Evolutionary conservation across 2,797 vertebrate species (phyloP).

Genomic region (Platyrinchus mystaceus): DNA sequence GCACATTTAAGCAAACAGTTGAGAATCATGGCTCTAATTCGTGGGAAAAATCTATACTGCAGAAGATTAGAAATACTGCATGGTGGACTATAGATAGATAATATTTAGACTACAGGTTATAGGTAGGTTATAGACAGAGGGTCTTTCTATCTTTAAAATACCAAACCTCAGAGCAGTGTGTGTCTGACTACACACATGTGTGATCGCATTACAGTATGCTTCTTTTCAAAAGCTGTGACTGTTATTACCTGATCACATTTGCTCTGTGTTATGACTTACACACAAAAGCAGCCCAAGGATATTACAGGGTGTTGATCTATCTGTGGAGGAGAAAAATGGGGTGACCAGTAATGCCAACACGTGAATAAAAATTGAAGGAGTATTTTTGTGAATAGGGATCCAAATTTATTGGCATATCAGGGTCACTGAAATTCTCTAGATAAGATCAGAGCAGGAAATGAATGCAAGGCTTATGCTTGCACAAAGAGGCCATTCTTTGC

Average conservation of each 20-base stretch:
- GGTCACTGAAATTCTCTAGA: constrained; percentile 45
- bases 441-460: constrained; percentile 57
- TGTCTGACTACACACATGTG: accelerated
- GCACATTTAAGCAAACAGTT: background rate
- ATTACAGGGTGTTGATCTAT: constrained; percentile 39
- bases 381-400: background rate
- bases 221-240: constrained; percentile 13
- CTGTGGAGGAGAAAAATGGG: background rate
- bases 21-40: background rate
- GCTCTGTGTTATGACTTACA: background rate
- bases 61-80: background rate
- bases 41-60: background rate
- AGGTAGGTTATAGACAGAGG: background rate
- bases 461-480: constrained; percentile 49
- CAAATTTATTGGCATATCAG: constrained; percentile 31
- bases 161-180: background rate
- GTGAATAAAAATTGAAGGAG: background rate
- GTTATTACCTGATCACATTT: background rate
- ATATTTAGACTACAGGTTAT: background rate
- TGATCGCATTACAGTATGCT: background rate
- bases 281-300: constrained; percentile 6
- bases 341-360: background rate
- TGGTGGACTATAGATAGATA: background rate
- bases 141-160: background rate
- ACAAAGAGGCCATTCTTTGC: constrained; percentile 56